A percentile compares a stretch with the other conserved stretches of the same genome.
phyloP scores from a whole-genome alignment of 92 coral and sea anemone species.

The Porites rus region DNA sequence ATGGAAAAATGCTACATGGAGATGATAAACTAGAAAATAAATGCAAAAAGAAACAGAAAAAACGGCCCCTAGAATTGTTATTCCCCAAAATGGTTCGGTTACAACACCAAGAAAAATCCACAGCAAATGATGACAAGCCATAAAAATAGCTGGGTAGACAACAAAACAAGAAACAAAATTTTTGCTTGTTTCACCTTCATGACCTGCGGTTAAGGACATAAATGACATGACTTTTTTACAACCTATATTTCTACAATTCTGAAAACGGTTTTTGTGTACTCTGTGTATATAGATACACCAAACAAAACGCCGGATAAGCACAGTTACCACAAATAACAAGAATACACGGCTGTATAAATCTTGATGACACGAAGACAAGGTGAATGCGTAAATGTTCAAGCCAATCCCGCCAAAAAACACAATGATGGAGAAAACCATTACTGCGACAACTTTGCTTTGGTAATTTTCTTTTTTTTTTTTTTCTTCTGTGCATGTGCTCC shows the following conservation, averaged over 20 bases:
- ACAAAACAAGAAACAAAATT: slow-evolving; percentile 1
- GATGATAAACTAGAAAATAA: slow-evolving; percentile 6
- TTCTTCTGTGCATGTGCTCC: neutral
- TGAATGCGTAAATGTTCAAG: neutral
- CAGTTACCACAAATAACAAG: neutral
- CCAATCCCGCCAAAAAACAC: neutral
- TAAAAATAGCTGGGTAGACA: slow-evolving; percentile 45
- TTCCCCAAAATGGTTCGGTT: slow-evolving; percentile 78
- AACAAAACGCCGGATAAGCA: neutral
- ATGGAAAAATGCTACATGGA: neutral
- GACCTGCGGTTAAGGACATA: neutral
- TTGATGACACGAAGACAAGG: neutral
- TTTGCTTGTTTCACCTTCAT: neutral
- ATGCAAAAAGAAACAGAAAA: slow-evolving; percentile 4
- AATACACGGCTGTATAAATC: neutral
- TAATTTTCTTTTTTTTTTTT: too few relatives aligned
- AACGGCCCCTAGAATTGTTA: slow-evolving; percentile 51
- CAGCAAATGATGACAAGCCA: slow-evolving; percentile 56
- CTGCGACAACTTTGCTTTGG: neutral
- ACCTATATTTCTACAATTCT: neutral
- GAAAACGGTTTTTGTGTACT: neutral
- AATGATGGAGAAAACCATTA: slow-evolving; percentile 2
- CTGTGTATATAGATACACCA: neutral
- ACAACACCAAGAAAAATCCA: slow-evolving; percentile 72
- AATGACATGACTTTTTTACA: too few relatives aligned